These are phyloP conservation scores for Brachypteracias leptosomus DNA, from an alignment of 2,113 vertebrate species.

Conservation along the genomic window DNA sequence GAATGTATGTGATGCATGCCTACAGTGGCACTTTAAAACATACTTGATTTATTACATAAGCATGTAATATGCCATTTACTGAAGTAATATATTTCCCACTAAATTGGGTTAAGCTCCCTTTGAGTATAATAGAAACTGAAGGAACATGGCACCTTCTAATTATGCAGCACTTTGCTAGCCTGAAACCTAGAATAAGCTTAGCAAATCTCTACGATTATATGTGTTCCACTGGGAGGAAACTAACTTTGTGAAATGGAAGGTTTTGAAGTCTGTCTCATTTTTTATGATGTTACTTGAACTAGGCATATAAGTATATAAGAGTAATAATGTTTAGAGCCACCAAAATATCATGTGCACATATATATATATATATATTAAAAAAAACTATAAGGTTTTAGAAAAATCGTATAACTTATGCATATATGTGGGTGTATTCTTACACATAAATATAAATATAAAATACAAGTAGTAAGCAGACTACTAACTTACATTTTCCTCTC, in stretches of 20 bases:
- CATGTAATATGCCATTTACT: background rate
- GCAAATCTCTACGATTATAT: background rate
- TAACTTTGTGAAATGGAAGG: background rate
- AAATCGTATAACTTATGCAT: background rate
- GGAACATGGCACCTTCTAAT: background rate
- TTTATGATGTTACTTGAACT: slow-evolving; percentile 10
- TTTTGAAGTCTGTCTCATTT: slow-evolving; percentile 3
- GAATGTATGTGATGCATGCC: background rate
- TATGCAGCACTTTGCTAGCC: background rate
- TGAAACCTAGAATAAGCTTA: background rate
- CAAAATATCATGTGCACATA: background rate
- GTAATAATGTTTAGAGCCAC: slow-evolving; percentile 6
- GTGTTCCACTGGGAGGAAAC: background rate
- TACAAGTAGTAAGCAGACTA: background rate
- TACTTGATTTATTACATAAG: background rate
- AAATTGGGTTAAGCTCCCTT: background rate
- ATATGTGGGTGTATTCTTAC: background rate
- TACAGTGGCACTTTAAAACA: background rate
- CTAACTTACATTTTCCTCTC: slow-evolving; percentile 61
- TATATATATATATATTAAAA: too few species aligned
- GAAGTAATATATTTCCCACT: background rate
- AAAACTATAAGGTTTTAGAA: background rate
- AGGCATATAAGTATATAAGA: background rate
- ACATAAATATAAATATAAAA: background rate
- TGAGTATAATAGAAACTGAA: background rate